Base-by-base conservation (phyloP, 2,113 vertebrate species). In the Apaloderma vittatum region DNA sequence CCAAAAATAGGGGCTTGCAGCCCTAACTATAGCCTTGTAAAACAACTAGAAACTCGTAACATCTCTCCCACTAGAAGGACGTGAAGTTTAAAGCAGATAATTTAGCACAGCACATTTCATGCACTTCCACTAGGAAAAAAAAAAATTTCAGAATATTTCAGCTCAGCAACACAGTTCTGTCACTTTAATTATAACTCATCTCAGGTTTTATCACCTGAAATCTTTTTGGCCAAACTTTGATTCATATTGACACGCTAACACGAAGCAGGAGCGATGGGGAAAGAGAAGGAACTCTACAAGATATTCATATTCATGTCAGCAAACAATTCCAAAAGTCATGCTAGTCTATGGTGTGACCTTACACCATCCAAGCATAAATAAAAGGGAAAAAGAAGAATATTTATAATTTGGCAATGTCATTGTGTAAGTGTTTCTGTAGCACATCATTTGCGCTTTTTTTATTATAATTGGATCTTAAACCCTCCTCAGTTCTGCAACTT, bases 1-100 rank as follows among this genome's bases (percentile, higher is more conserved):
- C 83, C 86, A 89, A 94, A 96, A 96, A 96, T 95, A 96, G 86
- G 87, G 85, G 49, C 46, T 58, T 68, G 36, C 90, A 92, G 92
- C 52, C 72, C 93, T 89, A 95, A 93, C 77, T 94, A 84, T 87
- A 91, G 80, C 71, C 73, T 82, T 91, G 89, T 58, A 84, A 90
- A 94, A 48, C 63, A 74, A 62, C 12, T 8, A 80, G 85, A 61
- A 85, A 9, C 66, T 58, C 9, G 0, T 29, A 94, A 68, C 22
- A 6, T 83, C n/a, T 70, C 45, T 93, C 45, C 57, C 51, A 3
- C 36, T 71, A 74, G 81, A 30, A 67, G 88, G 52, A 27, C 78
- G 81, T 83, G 46, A 66, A 71, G 77, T 75, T 57, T 70, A 91
- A 74, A 79, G 90, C 49, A 94, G 83, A 88, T 92, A 80, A 94